Percentiles rank a stretch among this genome's conserved stretches.
These are phyloP conservation scores for Triplophysa bombifrons DNA, from an alignment of 2,797 vertebrate genomes.

Conservation along the genomic window DNA sequence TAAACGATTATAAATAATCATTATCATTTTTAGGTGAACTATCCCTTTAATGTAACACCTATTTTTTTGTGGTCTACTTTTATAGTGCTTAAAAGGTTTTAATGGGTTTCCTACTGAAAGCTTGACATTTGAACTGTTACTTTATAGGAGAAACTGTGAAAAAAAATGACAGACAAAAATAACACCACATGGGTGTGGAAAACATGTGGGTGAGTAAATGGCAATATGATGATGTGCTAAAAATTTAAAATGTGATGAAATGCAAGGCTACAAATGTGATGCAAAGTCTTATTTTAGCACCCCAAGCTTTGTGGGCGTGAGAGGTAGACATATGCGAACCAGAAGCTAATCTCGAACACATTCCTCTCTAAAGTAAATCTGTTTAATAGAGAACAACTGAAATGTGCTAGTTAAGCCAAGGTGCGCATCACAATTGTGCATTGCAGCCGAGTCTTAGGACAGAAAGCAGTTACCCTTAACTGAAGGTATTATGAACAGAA, in stretches of 20 bases:
- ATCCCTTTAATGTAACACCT: too few species aligned
- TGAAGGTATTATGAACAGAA: constrained; percentile 12
- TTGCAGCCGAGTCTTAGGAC: not conserved
- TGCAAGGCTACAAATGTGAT: not conserved
- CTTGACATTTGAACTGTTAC: not conserved
- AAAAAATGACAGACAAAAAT: not conserved
- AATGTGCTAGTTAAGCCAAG: not conserved
- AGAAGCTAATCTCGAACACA: not conserved
- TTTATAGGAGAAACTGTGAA: not conserved
- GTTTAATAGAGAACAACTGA: not conserved
- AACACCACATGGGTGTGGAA: not conserved
- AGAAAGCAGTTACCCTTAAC: not conserved
- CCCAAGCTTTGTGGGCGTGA: not conserved
- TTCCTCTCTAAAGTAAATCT: not conserved
- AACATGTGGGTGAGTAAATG: not conserved
- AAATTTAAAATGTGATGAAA: not conserved
- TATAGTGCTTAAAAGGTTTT: not conserved
- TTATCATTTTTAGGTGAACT: too few species aligned
- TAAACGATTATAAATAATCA: too few species aligned
- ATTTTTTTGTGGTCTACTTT: too few species aligned
- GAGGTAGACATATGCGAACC: not conserved
- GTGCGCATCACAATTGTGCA: not conserved
- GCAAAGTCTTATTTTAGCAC: not conserved
- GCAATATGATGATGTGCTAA: not conserved
- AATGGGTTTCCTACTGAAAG: not conserved